Base-by-base conservation (phyloP, 37 sponge, comb jelly and placozoan species). In the Sycon ciliatum region DNA sequence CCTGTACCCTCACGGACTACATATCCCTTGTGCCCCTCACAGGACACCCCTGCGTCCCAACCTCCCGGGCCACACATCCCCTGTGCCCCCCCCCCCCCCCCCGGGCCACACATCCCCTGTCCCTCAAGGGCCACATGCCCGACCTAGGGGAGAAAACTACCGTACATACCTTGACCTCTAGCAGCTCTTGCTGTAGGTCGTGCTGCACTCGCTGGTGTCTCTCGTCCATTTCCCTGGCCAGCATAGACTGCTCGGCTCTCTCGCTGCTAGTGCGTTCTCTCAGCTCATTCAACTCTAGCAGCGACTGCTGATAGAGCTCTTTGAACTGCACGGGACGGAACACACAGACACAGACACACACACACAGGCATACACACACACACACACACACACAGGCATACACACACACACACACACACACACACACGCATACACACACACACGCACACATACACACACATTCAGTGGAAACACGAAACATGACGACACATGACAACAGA, bases 141-240 rank as follows among this genome's bases (percentile, higher is more conserved):
- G 28, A 31, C 3, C 1, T 63, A 32, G 27, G 33, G 32, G 2
- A 66, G 16, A 13, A 4, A 71, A 67, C 4, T 39, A 4, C 57
- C 6, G 26, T 9, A 5, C 67, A 76, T 52, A 86, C 95, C 76
- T 94, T 89, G 38, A 87, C 77, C 76, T 82, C 88, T 0, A 80
- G 49, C 0, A 94, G 78, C 62, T 94, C 80, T 73, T 82, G 82
- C 37, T 81, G 81, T 71, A 90, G 70, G 20, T 86, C 88, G 67
- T 87, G 82, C 57, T 84, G 65, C 65, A 86, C 82, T 38, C 82
- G 79, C 75, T 83, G 81, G 57, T 85, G 75, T 16, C 85, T 79
- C 52, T 94, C 88, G 55, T 94, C 91, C 35, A 94, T 5, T 61
- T 79, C 73, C 55, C 75, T 49, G 30, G 81, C 72, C 52, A 87